Evolutionary conservation across 2,113 vertebrate species (phyloP), one percentile per base, ranked within the genome.

Genomic region (Camarhynchus parvulus): DNA sequence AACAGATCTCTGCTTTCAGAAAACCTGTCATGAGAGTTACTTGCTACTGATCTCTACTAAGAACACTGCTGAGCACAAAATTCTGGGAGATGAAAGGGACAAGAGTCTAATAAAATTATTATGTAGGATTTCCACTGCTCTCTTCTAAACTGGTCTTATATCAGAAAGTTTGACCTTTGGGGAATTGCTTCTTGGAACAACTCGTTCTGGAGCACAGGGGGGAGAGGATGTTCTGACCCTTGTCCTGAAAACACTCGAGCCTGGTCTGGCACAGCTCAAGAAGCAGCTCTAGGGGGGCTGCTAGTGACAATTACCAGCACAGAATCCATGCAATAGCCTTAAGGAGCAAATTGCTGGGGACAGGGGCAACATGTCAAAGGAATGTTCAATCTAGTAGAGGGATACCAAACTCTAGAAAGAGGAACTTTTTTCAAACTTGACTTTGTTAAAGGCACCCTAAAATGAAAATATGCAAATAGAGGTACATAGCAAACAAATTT

Each of bases 211-310:
- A 91, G 92, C 92, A 63, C 86, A 75, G 30, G 63, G 80, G 80
- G 91, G 86, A 95, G 69, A 96, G 77, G 94, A 89, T 91, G 95
- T 96, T 96, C 94, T 96, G 92, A 94, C 76, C 77, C 44, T 93
- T 95, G 89, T 89, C 96, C 91, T 64, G 49, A 75, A 95, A 90
- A 47, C 62, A 59, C 9, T 50, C 0, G 1, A 92, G 88, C 46
- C 39, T 86, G 63, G 30, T 63, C 76, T 83, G 52, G 47, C 1
- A 0, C 55, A 50, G 92, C 68, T 85, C 53, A 69, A 58, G 82
- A 24, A 75, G 69, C 44, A 52, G 75, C 70, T 77, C 88, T 39
- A 28, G 49, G 1, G 17, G 30, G 76, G 70, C 74, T 73, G 41
- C 55, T 74, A 28, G 84, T 23, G 73, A 11, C 56, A 49, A 11